phyloP scores from a whole-genome alignment of 2,113 vertebrate species.

The Rhizomys pruinosus region DNA sequence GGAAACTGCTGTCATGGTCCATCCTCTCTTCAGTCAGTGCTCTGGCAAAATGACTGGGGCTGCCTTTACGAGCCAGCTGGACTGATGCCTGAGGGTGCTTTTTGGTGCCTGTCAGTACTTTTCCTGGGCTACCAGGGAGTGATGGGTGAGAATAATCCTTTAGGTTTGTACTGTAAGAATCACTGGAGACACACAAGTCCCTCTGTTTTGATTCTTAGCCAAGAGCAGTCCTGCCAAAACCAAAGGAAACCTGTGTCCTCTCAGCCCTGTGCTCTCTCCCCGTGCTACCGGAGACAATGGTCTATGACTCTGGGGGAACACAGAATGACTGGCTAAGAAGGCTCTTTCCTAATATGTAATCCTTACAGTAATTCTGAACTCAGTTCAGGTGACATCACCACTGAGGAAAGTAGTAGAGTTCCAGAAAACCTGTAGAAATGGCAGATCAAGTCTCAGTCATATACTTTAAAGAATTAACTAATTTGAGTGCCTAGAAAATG shows the following conservation, averaged over 20 bases:
- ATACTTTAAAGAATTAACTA: neutral
- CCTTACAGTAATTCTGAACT: neutral
- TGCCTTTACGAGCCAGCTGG: neutral
- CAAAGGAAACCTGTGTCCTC: neutral
- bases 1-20: neutral
- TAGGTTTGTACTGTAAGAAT: neutral
- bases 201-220: constrained; percentile 8
- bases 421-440: neutral
- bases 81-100: neutral
- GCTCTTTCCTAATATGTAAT: neutral
- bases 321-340: neutral
- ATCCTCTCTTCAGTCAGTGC: neutral
- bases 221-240: neutral
- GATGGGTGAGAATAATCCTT: neutral
- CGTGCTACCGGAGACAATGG: neutral
- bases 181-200: neutral
- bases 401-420: neutral
- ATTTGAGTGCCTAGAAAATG: neutral
- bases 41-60: neutral
- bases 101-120: neutral
- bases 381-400: neutral
- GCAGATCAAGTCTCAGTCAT: neutral
- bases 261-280: neutral
- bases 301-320: neutral
- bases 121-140: neutral